These are phyloP conservation scores for Loriculus beryllinus DNA, from an alignment of 2,797 vertebrate genomes.

Conservation along the genomic window DNA sequence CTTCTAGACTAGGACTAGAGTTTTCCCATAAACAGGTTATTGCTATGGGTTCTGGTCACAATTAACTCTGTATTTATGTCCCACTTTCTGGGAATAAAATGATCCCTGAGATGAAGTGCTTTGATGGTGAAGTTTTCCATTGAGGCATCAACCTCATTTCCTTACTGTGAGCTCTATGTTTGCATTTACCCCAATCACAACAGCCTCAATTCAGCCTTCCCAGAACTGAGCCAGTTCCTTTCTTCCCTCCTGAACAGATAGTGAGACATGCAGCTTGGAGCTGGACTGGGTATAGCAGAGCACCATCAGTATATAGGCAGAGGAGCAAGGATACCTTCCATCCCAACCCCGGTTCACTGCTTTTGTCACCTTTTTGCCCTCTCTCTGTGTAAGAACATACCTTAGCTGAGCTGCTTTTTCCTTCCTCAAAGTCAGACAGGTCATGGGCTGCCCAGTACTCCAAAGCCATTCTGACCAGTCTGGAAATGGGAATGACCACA, in stretches of 20 bases:
- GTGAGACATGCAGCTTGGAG: not conserved
- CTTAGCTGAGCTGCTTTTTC: not conserved
- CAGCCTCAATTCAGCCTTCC: not conserved
- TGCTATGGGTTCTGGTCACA: not conserved
- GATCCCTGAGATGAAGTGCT: not conserved
- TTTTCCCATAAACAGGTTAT: constrained; percentile 26
- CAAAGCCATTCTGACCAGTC: constrained; percentile 40
- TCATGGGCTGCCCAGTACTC: constrained; percentile 14
- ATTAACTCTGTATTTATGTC: constrained; percentile 24
- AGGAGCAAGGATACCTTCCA: constrained; percentile 55
- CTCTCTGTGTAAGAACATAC: constrained; percentile 55
- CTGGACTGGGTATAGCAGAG: not conserved
- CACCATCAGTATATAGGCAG: not conserved
- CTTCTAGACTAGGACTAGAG: constrained; percentile 10
- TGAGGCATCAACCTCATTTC: not conserved
- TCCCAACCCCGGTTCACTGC: constrained; percentile 18
- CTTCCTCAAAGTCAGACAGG: constrained; percentile 42
- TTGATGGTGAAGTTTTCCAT: not conserved
- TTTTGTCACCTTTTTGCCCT: constrained; percentile 28
- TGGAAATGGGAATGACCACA: not conserved
- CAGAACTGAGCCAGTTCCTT: not conserved
- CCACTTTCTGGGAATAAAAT: constrained; percentile 31
- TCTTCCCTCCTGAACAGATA: not conserved
- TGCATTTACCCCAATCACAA: not conserved
- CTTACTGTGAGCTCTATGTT: not conserved